Conservation (phyloP, 2,888 invertebrate genomes). For the Drosophila mayaguana region DNA sequence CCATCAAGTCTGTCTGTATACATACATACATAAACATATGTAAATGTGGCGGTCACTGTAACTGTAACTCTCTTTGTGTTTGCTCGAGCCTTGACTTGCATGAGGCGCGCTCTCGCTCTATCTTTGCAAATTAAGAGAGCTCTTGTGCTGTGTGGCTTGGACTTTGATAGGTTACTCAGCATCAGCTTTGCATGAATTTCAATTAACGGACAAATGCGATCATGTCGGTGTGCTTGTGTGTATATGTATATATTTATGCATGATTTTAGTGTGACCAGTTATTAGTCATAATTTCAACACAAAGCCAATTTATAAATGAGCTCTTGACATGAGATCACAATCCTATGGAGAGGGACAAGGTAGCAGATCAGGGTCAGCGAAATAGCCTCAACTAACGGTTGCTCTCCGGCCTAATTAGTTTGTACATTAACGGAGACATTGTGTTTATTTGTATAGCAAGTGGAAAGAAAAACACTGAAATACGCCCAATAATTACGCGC, state of each 20-base stretch:
- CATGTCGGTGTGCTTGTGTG: not conserved
- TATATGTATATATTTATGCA: not conserved
- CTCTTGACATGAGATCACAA: constrained; percentile 71
- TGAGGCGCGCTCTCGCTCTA: not conserved
- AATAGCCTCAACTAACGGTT: constrained; percentile 16
- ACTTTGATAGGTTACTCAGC: constrained; percentile 61
- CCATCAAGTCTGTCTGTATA: constrained; percentile 17
- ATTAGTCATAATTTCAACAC: constrained; percentile 66
- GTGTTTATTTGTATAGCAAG: constrained; percentile 71
- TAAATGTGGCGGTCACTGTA: constrained; percentile 9
- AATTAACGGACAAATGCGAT: constrained; percentile 50
- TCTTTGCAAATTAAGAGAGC: constrained; percentile 26
- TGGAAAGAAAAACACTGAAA: constrained; percentile 58
- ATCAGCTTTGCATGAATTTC: constrained; percentile 49
- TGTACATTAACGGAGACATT: constrained; percentile 74
- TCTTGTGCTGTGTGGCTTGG: constrained; percentile 14
- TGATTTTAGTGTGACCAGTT: constrained; percentile 35
- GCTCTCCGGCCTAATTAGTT: constrained; percentile 68
- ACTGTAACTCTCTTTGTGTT: constrained; percentile 8
- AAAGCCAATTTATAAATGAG: constrained; percentile 60
- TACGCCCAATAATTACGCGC: constrained; percentile 63
- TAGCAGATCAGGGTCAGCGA: constrained; percentile 20
- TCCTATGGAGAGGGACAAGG: constrained; percentile 5
- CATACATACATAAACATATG: not conserved
- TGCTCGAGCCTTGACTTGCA: constrained; percentile 8